Evolutionary conservation across 2,888 invertebrate genomes (phyloP).

Genomic region (Brenthis daphne): DNA sequence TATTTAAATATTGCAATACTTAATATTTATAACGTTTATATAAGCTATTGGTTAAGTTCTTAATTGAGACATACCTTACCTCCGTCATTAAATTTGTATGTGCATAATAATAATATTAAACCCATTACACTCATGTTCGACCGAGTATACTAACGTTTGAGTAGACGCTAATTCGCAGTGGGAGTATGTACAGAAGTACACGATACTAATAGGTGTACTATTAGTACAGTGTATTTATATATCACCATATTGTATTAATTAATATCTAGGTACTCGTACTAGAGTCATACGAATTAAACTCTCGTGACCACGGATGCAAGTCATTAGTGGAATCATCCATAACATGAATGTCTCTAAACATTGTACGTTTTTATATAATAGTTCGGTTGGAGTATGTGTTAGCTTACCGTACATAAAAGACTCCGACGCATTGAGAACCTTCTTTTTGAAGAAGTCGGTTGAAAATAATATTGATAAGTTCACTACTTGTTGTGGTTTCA

Average conservation of each 20-base stretch:
- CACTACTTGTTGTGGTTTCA: too few relatives aligned
- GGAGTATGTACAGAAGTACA: conserved; percentile 5
- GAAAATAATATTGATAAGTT: too few relatives aligned
- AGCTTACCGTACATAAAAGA: too few relatives aligned
- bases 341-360: conserved; percentile 13
- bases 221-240: neutral
- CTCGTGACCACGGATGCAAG: conserved; percentile 46
- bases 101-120: too few relatives aligned
- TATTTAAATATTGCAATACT: too few relatives aligned
- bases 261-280: conserved; percentile 15
- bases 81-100: too few relatives aligned
- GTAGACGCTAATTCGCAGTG: neutral
- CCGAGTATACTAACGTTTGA: neutral
- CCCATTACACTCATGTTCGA: neutral
- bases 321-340: conserved; percentile 42
- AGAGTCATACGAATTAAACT: conserved; percentile 33
- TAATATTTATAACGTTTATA: too few relatives aligned
- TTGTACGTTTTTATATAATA: neutral
- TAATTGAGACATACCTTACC: too few relatives aligned
- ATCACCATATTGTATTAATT: conserved; percentile 24
- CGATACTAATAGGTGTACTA: conserved; percentile 19
- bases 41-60: too few relatives aligned
- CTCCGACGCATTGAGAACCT: too few relatives aligned
- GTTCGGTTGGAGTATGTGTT: too few relatives aligned
- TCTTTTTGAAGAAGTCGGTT: too few relatives aligned